phyloP scores from a whole-genome alignment of 2,797 vertebrate species.

The Clangula hyemalis region DNA sequence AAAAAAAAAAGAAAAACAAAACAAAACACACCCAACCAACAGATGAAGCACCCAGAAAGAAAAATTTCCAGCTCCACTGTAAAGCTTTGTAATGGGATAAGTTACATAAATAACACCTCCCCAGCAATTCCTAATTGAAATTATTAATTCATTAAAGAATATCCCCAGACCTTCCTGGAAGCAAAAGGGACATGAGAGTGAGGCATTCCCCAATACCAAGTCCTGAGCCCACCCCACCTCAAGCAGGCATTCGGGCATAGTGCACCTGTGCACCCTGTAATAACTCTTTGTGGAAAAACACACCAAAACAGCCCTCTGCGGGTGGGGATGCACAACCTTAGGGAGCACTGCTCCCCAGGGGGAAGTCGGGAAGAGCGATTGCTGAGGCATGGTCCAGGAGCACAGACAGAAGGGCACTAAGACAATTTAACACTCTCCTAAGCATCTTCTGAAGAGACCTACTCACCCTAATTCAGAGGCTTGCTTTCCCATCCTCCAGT shows the following conservation, averaged over 20 bases:
- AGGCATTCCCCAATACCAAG: neutral
- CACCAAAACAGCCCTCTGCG: neutral
- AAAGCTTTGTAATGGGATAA: neutral
- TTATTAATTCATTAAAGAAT: neutral
- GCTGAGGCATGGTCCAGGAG: neutral
- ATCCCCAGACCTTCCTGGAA: too few relatives aligned
- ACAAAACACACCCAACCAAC: neutral
- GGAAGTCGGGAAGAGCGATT: accelerated
- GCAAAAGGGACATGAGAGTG: neutral
- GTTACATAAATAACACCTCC: neutral
- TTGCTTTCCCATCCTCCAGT: neutral
- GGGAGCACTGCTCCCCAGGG: neutral
- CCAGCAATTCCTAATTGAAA: neutral
- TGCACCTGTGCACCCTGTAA: neutral
- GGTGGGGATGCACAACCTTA: neutral
- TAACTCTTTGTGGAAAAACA: neutral
- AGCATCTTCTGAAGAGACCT: neutral
- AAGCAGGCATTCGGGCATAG: neutral
- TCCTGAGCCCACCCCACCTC: neutral
- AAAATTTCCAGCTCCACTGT: neutral
- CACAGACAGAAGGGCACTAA: neutral
- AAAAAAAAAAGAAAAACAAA: neutral
- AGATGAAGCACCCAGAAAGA: neutral
- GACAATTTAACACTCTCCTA: neutral
- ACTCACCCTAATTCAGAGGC: neutral